Evolutionary conservation across 2,113 vertebrate genomes (phyloP).

Genomic region (Tragulus kanchil): DNA sequence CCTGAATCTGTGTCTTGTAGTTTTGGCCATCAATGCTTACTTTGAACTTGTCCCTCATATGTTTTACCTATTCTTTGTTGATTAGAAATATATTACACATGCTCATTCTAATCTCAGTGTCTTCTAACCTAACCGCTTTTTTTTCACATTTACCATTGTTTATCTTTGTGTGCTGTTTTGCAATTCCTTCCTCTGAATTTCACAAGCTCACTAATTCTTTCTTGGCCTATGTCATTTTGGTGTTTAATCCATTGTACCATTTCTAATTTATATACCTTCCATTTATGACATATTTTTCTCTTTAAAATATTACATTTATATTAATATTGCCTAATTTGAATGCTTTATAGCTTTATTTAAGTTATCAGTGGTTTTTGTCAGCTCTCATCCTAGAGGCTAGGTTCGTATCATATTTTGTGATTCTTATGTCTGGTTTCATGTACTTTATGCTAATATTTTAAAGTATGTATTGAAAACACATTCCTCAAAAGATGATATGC

Average conservation of each 20-base stretch:
- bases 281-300: not conserved
- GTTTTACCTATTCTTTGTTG: not conserved
- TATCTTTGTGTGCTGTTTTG: not conserved
- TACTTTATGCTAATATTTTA: not conserved
- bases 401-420: not conserved
- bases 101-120: not conserved
- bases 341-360: not conserved
- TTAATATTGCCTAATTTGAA: not conserved
- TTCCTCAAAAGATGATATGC: not conserved
- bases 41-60: not conserved
- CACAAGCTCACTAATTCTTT: not conserved
- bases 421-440: not conserved
- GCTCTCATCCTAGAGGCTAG: not conserved
- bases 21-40: not conserved
- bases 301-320: not conserved
- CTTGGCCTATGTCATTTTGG: not conserved
- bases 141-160: not conserved
- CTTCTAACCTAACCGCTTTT: not conserved
- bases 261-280: not conserved
- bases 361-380: not conserved
- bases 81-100: not conserved
- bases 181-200: not conserved
- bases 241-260: not conserved
- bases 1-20: not conserved
- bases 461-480: not conserved